Conservation (phyloP, 53 echinoderm and acorn worm genomes). For the Mesocentrotus franciscanus region DNA sequence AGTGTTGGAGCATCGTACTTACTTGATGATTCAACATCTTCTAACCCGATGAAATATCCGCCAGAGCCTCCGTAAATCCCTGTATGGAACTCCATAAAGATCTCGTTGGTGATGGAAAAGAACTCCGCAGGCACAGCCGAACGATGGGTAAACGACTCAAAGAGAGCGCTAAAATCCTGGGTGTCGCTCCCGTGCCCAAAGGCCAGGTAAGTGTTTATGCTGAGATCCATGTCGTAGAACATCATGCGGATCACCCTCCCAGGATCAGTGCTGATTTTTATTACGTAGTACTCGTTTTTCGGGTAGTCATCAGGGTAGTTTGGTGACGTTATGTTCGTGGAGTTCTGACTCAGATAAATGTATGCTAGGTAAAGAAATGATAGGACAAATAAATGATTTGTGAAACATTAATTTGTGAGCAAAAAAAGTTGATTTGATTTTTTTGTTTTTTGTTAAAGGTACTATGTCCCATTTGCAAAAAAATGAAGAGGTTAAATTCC, state of each 20-base stretch:
- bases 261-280: slow-evolving; percentile 38
- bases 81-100: slow-evolving; percentile 34
- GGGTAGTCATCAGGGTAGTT: slow-evolving; percentile 45
- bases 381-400: background rate
- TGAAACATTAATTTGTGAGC: background rate
- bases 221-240: slow-evolving; percentile 9
- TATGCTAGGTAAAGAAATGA: background rate
- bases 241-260: slow-evolving; percentile 16
- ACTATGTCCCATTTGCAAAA: too few relatives aligned
- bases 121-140: background rate
- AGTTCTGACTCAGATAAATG: slow-evolving; percentile 30
- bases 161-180: background rate
- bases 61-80: background rate
- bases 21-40: slow-evolving; percentile 11
- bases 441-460: too few relatives aligned
- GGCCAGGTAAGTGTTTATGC: background rate
- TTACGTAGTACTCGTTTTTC: background rate
- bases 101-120: background rate
- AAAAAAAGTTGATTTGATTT: background rate
- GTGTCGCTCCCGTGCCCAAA: slow-evolving; percentile 9
- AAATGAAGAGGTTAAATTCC: too few relatives aligned
- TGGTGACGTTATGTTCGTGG: slow-evolving; percentile 26
- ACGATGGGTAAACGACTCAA: slow-evolving; percentile 8
- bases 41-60: slow-evolving; percentile 26
- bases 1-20: background rate